These are phyloP conservation scores for Nothoprocta pentlandii DNA, from an alignment of 2,113 vertebrate species.

Conservation along the genomic window DNA sequence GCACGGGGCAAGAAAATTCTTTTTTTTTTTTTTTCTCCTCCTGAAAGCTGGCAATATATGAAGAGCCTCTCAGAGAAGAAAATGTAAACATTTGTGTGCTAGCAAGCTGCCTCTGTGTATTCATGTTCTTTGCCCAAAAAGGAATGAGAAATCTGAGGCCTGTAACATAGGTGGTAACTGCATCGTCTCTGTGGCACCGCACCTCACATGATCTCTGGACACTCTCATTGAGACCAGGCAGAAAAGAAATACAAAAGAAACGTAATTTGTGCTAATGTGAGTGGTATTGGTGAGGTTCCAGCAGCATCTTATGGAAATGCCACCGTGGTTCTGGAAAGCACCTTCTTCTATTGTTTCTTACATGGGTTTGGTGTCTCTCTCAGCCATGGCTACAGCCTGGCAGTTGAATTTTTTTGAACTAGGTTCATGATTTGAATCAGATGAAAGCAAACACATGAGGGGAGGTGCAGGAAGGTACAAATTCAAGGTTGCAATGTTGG, in stretches of 20 bases:
- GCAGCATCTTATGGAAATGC: not conserved
- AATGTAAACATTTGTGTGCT: not conserved
- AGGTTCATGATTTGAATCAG: not conserved
- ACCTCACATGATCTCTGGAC: rapidly evolving
- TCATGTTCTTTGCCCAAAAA: not conserved
- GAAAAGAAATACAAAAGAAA: not conserved
- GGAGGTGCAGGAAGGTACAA: not conserved
- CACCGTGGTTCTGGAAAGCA: not conserved
- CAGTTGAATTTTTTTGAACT: not conserved
- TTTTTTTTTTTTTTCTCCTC: not conserved
- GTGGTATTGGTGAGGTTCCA: not conserved
- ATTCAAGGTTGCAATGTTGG: not conserved
- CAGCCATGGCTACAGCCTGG: not conserved
- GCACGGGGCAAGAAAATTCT: not conserved
- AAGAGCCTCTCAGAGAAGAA: not conserved
- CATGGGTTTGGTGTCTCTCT: not conserved
- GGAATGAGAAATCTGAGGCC: not conserved
- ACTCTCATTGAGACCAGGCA: not conserved
- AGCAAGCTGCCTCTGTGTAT: not conserved
- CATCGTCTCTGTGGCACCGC: not conserved
- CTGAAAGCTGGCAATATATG: not conserved
- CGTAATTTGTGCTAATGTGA: not conserved
- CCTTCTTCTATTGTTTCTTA: not conserved
- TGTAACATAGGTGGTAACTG: not conserved
- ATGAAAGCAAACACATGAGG: not conserved